Evolutionary conservation across 2,113 vertebrate genomes (phyloP), one percentile per base, ranked within the genome.

Genomic region (Synodontis membranacea): DNA sequence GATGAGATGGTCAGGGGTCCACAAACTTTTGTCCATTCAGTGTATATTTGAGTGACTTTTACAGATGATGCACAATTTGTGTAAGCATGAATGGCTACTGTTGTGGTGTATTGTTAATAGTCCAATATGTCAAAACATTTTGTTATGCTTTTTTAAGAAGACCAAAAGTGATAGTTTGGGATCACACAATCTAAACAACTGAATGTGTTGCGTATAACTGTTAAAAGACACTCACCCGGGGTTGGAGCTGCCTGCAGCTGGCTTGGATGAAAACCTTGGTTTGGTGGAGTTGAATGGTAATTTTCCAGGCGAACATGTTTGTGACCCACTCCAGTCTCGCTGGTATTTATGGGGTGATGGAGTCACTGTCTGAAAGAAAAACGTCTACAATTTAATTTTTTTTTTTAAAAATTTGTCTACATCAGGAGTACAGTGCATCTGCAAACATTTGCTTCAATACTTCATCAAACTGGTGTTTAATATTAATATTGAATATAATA

Each of bases 201-300:
- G 19, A 56, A 48, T 56, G 50, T 66, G 44, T 46, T 19, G 15
- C 46, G 8, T 50, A 50, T 52, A 75, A 17, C 23, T 64, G 10
- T 46, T 21, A n/a, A 48, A 66, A 76, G 37, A n/a, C 80, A 90
- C 66, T 90, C 93, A 98, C 97, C 97, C 96, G 8, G 96, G 97
- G 88, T 83, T 93, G 4, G 60, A 15, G 0, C 89, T 88, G 0
- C 14, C 84, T 0, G 91, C 86, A 68, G 37, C 4, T 4, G 56
- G 8, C 7, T 21, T 64, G 0, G 79, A 1, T 1, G 86, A 52
- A 89, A 96, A 95, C 54, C 95, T 94, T 17, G 90, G 85, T 12
- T 91, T 0, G 21, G 89, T 92, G 14, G 85, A 88, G 88, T 88
- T 93, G 86, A 98, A 97, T 0, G 96, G 94, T 17, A 86, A 93